Evolutionary conservation across 2,797 vertebrate species (phyloP).

Genomic region (Chelidonichthys spinosus): DNA sequence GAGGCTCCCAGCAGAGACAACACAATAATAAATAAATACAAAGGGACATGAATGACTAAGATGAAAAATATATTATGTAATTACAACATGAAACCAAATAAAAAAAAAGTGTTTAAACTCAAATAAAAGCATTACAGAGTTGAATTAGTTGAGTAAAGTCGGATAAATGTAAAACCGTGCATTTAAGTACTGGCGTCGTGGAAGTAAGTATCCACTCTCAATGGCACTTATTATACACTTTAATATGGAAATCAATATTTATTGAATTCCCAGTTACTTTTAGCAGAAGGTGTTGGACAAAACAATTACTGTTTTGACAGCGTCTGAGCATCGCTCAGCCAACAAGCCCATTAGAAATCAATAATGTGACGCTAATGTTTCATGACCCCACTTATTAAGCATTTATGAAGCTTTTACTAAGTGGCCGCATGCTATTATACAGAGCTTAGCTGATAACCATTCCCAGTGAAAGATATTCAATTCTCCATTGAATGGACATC

Average conservation of each 20-base stretch:
- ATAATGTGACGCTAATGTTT: slow-evolving; percentile 51
- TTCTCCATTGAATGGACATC: slow-evolving; percentile 18
- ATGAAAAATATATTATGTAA: not conserved
- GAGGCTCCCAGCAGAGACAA: not conserved
- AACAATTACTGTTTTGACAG: slow-evolving; percentile 52
- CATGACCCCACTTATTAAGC: slow-evolving; percentile 47
- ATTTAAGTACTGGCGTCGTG: not conserved
- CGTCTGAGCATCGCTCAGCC: slow-evolving; percentile 53
- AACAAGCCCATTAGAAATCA: slow-evolving; percentile 44
- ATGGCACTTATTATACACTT: slow-evolving; percentile 35
- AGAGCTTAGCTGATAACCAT: slow-evolving; percentile 26
- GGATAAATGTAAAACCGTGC: not conserved
- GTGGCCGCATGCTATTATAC: slow-evolving; percentile 36
- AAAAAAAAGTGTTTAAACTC: not conserved
- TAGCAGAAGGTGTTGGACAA: slow-evolving; percentile 22
- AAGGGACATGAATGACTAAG: not conserved
- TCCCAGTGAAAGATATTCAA: slow-evolving; percentile 32
- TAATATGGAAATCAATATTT: slow-evolving; percentile 44
- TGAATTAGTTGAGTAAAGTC: not conserved
- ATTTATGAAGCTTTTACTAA: slow-evolving; percentile 57
- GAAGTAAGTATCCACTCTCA: slow-evolving; percentile 8
- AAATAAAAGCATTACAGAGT: not conserved
- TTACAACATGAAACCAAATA: not conserved
- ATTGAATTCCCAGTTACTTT: slow-evolving; percentile 27
- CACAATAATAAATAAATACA: no score